Evolutionary conservation across 1,140 invertebrate species (phyloP), one percentile per base, ranked within the genome.

Genomic region (Propsilocerus akamusi): DNA sequence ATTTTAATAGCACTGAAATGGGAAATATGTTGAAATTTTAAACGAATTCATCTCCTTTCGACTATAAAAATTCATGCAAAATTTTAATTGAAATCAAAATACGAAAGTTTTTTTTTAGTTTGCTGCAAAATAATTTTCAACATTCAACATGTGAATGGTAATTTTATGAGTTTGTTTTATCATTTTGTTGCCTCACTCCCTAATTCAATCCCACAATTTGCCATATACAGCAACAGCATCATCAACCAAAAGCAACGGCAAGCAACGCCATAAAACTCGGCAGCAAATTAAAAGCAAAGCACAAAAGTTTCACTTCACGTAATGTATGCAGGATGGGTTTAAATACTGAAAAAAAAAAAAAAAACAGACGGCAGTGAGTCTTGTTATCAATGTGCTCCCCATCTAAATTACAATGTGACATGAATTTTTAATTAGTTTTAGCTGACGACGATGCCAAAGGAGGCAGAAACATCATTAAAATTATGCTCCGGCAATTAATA

Each of bases 401-500:
- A 41, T 41, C 34, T 41, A 41, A 41, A 41, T 41, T 41, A 41
- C 34, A 41, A 41, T 22, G 22, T 41, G 34, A 41, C 34, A 41
- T 41, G 34, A 41, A 41, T 41, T 41, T 41, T 41, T 41, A 41
- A 41, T 41, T 41, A 41, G 34, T 41, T 41, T 41, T 37, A n/a
- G n/a, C n/a, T n/a, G n/a, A n/a, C n/a, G n/a, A n/a, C n/a, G n/a
- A n/a, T n/a, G n/a, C n/a, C n/a, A n/a, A n/a, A n/a, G n/a, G n/a
- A n/a, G 14, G 14, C 11, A 30, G 28, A 10, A 30, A 12, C 28
- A 30, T 30, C 28, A 30, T 30, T 30, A 30, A 30, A 30, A 3
- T 30, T 30, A 2, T 30, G 28, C n/a, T n/a, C n/a, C n/a, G n/a
- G n/a, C n/a, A n/a, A n/a, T n/a, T n/a, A n/a, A n/a, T n/a, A n/a